Conservation (phyloP, 2,797 vertebrate species). For the Tangara arthus region DNA sequence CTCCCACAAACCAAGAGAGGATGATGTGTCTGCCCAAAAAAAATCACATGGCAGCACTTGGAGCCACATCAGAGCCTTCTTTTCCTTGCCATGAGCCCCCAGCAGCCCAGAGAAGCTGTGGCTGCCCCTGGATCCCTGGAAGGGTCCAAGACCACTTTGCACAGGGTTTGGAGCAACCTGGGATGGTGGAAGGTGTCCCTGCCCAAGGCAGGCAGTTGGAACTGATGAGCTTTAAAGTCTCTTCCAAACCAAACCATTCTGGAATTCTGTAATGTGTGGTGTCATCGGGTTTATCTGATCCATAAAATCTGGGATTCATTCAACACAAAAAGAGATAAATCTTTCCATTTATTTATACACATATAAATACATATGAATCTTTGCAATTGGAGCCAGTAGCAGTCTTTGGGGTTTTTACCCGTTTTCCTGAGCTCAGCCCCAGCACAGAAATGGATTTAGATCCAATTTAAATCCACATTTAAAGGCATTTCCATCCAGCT, state of each 20-base stretch:
- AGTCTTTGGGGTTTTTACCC: neutral
- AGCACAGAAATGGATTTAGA: neutral
- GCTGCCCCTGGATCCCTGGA: neutral
- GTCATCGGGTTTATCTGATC: neutral
- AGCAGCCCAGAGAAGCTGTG: neutral
- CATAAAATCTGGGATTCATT: neutral
- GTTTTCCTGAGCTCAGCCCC: neutral
- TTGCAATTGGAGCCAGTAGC: neutral
- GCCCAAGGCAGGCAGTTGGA: neutral
- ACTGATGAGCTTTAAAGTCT: neutral
- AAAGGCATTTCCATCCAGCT: neutral
- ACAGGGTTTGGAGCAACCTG: fast-evolving
- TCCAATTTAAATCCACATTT: neutral
- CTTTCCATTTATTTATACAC: neutral
- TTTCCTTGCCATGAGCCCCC: neutral
- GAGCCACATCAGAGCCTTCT: neutral
- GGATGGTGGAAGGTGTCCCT: neutral
- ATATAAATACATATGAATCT: neutral
- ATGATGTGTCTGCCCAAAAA: neutral
- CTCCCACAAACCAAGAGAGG: neutral
- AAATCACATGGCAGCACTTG: neutral
- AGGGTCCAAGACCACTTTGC: neutral
- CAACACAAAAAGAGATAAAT: neutral
- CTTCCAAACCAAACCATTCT: neutral
- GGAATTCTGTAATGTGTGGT: fast-evolving